These are phyloP conservation scores for Sinohyriopsis cumingii DNA, from an alignment of 2,888 invertebrate species.

Conservation along the genomic window DNA sequence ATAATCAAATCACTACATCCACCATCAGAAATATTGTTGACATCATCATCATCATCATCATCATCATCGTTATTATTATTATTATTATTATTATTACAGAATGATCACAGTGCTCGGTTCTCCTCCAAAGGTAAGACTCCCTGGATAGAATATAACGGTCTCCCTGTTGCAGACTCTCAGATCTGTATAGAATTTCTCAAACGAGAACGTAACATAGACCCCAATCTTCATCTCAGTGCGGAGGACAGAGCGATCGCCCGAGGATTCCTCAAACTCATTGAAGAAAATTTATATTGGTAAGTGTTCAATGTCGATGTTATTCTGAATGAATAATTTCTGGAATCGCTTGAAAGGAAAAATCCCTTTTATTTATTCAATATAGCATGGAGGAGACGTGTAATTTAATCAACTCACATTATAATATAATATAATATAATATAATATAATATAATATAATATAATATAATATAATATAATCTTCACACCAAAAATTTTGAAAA, in stretches of 20 bases:
- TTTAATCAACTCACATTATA: too few species aligned
- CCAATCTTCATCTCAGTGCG: constrained; percentile 54
- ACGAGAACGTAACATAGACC: constrained; percentile 57
- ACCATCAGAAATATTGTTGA: too few species aligned
- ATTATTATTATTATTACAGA: constrained; percentile 39
- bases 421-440: too few species aligned
- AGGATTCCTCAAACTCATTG: constrained; percentile 67
- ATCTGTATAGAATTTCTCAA: constrained; percentile 69
- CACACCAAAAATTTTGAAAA: too few species aligned
- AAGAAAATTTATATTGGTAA: constrained; percentile 72
- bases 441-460: too few species aligned
- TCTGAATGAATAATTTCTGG: neutral
- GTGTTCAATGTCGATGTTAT: constrained; percentile 6
- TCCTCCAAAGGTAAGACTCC: constrained; percentile 71
- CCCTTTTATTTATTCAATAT: too few species aligned
- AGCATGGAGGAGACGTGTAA: too few species aligned
- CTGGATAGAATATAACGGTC: constrained; percentile 71
- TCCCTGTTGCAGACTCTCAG: constrained; percentile 69
- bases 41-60: too few species aligned
- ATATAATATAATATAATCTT: too few species aligned
- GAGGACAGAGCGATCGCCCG: constrained; percentile 63
- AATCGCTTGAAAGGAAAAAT: neutral
- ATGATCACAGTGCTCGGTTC: constrained; percentile 61
- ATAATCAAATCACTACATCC: too few species aligned
- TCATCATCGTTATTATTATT: neutral